Conservation (phyloP, 2,888 invertebrate genomes). For the Cheilosia pagana region DNA sequence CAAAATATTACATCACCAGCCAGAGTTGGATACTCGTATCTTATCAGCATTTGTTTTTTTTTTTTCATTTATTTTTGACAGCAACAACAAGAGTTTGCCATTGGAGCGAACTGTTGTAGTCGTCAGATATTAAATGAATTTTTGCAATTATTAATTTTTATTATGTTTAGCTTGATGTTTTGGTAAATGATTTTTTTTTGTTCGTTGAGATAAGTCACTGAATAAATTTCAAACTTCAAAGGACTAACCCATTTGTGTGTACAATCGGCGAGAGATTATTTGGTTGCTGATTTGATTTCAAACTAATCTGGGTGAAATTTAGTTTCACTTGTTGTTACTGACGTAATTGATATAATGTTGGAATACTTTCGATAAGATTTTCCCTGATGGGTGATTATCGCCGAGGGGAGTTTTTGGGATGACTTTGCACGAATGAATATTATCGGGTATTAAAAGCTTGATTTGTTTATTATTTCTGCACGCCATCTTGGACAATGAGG, state of each 20-base stretch:
- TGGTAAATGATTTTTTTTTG: background rate
- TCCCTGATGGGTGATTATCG: background rate
- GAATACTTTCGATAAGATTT: conserved; percentile 32
- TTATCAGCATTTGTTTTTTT: conserved; percentile 26
- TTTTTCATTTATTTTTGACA: conserved; percentile 5
- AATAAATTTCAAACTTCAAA: conserved; percentile 5
- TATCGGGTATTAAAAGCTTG: conserved; percentile 2
- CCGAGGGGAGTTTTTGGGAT: background rate
- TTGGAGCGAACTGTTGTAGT: background rate
- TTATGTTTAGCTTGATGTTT: conserved; percentile 5
- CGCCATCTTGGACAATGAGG: too few relatives aligned
- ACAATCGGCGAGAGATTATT: conserved; percentile 14
- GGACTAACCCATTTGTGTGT: background rate
- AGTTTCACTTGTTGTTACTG: conserved; percentile 18
- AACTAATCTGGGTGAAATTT: conserved; percentile 17
- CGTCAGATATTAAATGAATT: background rate
- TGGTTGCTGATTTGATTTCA: conserved; percentile 3
- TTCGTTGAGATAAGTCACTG: background rate
- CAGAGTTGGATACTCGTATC: conserved; percentile 32
- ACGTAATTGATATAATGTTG: conserved; percentile 9
- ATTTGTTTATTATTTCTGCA: too few relatives aligned
- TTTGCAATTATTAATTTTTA: conserved; percentile 30
- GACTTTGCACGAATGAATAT: conserved; percentile 5
- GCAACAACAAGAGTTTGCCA: conserved; percentile 27
- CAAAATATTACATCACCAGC: conserved; percentile 44